Evolutionary conservation across 2,797 vertebrate genomes (phyloP), one percentile per base, ranked within the genome.

Genomic region (Pampus argenteus): DNA sequence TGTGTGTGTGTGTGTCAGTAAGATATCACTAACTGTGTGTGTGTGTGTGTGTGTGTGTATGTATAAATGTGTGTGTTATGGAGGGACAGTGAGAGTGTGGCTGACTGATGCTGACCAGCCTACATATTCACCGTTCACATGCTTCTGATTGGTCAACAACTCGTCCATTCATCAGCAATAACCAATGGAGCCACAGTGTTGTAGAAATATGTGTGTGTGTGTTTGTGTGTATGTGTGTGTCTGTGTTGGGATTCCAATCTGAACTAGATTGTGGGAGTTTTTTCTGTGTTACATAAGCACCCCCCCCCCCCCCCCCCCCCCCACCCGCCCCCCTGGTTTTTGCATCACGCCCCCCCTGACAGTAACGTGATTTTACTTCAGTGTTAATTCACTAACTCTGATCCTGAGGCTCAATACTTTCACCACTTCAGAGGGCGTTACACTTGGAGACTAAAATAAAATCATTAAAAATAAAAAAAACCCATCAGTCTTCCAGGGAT

Each of bases 121-220:
- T 84, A 86, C 62, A 87, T 90, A 90, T 84, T 56, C 60, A 48
- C 78, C 1, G 10, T 45, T 85, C 88, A 86, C 89, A 84, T 88
- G 83, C 55, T 60, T 14, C 76, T 83, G 83, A 90, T 92, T 90
- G 89, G 89, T 68, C 72, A 45, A 88, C 74, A 84, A 71, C 67
- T 47, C 26, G 0, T n/a, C 72, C 86, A 89, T 88, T 90, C 79
- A 90, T 77, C 51, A 70, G 64, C 42, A 40, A 60, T 64, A 82
- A 71, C 90, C 91, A 89, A 89, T 92, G 48, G 47, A 50, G 3
- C 20, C 3, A 2, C 42, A 34, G 56, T 9, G 49, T 49, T 76
- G 52, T 56, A 56, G 50, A 67, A 36, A 3, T 54, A 17, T 63
- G 54, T 40, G 48, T 57, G 73, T 60, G 63, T 51, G 13, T 59